phyloP scores from a whole-genome alignment of 2,797 vertebrate species.

The Argentina silus region DNA sequence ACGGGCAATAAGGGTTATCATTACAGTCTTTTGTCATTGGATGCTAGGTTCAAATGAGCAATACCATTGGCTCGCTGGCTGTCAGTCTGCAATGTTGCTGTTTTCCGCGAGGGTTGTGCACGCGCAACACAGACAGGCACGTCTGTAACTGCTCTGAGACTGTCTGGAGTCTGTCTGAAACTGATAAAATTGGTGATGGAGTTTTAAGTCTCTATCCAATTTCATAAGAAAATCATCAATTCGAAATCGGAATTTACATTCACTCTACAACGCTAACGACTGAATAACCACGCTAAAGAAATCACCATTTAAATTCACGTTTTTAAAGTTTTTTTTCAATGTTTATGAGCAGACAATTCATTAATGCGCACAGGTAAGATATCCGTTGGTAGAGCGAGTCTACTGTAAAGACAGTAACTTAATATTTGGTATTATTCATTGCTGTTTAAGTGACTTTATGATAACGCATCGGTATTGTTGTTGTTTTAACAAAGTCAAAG shows the following conservation, averaged over 20 bases:
- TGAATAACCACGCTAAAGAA: constrained; percentile 37
- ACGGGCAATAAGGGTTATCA: constrained; percentile 47
- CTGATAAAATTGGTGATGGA: constrained; percentile 81
- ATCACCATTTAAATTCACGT: constrained; percentile 47
- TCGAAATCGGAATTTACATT: constrained; percentile 56
- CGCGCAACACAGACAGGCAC: constrained; percentile 77
- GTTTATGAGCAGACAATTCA: constrained; percentile 73
- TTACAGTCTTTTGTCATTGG: constrained; percentile 59
- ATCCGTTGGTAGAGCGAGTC: constrained; percentile 48
- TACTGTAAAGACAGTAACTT: constrained; percentile 29
- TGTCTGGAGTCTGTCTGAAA: constrained; percentile 87
- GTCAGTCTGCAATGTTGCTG: constrained; percentile 64
- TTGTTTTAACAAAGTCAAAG: constrained; percentile 13
- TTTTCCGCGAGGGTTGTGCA: constrained; percentile 78
- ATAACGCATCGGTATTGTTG: background rate
- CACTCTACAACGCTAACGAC: constrained; percentile 41
- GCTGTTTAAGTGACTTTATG: constrained; percentile 10
- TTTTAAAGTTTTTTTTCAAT: constrained; percentile 76
- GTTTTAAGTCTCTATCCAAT: constrained; percentile 63
- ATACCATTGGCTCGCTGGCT: constrained; percentile 64
- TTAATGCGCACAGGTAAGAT: constrained; percentile 74
- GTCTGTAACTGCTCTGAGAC: constrained; percentile 73
- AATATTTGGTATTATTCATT: constrained; percentile 6
- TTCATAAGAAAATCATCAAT: constrained; percentile 50
- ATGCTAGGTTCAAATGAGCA: constrained; percentile 9